Evolutionary conservation across 2,113 vertebrate genomes (phyloP).

Genomic region (Microcebus murinus): DNA sequence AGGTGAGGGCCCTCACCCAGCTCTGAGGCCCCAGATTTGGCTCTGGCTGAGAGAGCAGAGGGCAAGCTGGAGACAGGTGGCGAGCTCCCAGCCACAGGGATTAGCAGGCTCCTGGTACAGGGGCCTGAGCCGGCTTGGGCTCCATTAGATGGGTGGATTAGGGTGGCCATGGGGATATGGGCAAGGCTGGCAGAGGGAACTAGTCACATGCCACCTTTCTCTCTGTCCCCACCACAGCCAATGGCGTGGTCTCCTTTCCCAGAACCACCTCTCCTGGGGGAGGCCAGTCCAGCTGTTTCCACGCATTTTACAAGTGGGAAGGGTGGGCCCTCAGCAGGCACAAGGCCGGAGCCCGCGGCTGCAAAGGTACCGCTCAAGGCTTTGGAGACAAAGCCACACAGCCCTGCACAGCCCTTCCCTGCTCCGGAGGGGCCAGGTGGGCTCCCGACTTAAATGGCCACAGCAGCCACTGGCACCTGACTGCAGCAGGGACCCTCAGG

Average conservation of each 20-base stretch:
- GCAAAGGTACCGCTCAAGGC: not conserved
- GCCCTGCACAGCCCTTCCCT: not conserved
- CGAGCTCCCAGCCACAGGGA: not conserved
- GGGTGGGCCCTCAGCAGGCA: not conserved
- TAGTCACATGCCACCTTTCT: not conserved
- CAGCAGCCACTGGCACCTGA: not conserved
- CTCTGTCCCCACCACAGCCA: not conserved
- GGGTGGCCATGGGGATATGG: not conserved
- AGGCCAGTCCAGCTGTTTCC: not conserved
- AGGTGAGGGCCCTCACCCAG: not conserved
- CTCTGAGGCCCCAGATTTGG: not conserved
- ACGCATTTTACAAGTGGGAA: not conserved
- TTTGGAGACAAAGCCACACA: not conserved
- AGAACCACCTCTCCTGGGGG: not conserved
- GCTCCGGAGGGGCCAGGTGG: not conserved
- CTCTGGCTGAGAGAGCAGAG: not conserved
- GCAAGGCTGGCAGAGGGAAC: not conserved
- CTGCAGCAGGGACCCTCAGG: not conserved
- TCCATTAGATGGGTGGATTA: conserved; percentile 62
- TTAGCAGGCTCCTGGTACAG: not conserved
- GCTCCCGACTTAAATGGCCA: not conserved
- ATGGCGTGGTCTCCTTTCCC: not conserved
- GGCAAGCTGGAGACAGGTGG: conserved; percentile 47
- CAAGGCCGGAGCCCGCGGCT: not conserved
- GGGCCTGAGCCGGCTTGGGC: not conserved